These are phyloP conservation scores for Hippopotamus amphibius DNA, from an alignment of 2,113 vertebrate species.

Conservation along the genomic window DNA sequence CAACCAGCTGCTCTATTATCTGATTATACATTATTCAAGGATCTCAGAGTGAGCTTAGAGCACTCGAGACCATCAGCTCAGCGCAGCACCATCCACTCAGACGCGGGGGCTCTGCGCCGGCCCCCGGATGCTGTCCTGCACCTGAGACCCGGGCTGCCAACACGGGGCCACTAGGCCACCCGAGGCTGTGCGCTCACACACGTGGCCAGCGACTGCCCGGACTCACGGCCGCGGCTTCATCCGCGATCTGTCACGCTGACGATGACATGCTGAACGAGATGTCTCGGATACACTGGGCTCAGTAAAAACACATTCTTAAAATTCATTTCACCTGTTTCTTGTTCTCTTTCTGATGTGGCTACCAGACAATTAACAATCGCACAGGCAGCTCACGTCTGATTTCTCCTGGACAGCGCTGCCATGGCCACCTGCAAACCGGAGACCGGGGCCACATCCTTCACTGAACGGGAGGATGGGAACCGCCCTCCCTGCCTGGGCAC, in stretches of 20 bases:
- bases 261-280: accelerated
- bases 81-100: accelerated
- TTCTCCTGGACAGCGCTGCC: accelerated
- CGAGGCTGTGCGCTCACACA: accelerated
- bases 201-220: accelerated
- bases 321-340: neutral
- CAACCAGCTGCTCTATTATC: neutral
- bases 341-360: neutral
- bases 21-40: neutral
- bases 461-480: accelerated
- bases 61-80: neutral
- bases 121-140: accelerated
- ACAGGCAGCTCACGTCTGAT: accelerated
- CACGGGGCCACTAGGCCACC: accelerated
- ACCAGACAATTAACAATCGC: accelerated
- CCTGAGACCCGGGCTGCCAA: accelerated
- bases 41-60: neutral
- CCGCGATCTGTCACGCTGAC: accelerated
- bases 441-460: accelerated
- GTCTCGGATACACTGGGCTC: neutral
- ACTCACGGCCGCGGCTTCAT: accelerated
- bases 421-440: accelerated
- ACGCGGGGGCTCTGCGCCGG: accelerated
- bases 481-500: accelerated
- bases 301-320: neutral